phyloP scores from a whole-genome alignment of 2,797 vertebrate species.

The Limosa lapponica region DNA sequence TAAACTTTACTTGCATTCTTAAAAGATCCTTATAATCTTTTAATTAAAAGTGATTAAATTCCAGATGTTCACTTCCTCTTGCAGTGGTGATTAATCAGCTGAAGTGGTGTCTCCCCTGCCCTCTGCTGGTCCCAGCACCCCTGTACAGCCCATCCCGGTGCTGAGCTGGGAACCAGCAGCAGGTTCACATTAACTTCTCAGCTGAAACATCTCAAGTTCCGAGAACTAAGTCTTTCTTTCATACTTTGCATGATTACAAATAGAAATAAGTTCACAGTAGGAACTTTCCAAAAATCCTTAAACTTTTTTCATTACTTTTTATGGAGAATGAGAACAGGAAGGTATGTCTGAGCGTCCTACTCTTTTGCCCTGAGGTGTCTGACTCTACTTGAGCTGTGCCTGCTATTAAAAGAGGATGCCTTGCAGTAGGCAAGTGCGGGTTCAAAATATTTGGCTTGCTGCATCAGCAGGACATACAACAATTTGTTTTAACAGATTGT shows the following conservation, averaged over 20 bases:
- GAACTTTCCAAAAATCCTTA: neutral
- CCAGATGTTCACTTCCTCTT: neutral
- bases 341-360: neutral
- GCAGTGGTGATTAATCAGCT: neutral
- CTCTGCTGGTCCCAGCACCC: neutral
- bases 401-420: neutral
- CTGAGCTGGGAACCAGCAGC: neutral
- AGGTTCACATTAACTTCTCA: fast-evolving
- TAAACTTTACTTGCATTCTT: neutral
- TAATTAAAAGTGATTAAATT: neutral
- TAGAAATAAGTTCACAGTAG: neutral
- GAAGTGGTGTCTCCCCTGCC: neutral
- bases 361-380: neutral
- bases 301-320: neutral
- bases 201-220: neutral
- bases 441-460: neutral
- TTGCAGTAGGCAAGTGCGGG: neutral
- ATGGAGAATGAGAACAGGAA: neutral
- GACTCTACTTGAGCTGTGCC: neutral
- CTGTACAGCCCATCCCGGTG: fast-evolving
- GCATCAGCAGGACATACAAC: neutral
- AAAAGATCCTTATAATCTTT: neutral
- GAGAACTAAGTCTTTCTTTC: neutral
- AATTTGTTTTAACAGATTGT: neutral
- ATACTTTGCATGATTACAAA: neutral